Evolutionary conservation across 2,797 vertebrate genomes (phyloP).

Genomic region (Thunnus albacares): DNA sequence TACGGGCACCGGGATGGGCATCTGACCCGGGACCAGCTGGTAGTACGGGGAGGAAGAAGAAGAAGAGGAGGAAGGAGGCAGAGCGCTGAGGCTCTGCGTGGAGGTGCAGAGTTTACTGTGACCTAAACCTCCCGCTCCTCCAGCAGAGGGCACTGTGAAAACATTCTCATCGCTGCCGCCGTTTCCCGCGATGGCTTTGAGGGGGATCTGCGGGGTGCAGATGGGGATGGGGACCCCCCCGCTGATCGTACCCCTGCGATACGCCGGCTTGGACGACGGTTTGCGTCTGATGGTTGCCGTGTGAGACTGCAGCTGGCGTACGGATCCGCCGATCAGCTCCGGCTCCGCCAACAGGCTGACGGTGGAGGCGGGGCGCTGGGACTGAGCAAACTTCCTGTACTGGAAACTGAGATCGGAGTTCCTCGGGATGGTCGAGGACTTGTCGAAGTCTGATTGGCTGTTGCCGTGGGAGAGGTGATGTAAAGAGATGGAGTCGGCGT

Average conservation of each 20-base stretch:
- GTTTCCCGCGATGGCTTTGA: conserved; percentile 46
- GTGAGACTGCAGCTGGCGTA: conserved; percentile 76
- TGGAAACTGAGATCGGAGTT: conserved; percentile 89
- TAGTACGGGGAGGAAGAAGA: conserved; percentile 80
- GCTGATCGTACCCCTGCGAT: conserved; percentile 87
- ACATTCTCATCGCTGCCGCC: conserved; percentile 62
- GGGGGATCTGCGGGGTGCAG: conserved; percentile 85
- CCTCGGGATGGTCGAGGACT: conserved; percentile 89
- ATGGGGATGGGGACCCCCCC: conserved; percentile 89
- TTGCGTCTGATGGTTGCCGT: conserved; percentile 90
- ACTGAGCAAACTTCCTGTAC: conserved; percentile 87
- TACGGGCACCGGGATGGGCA: conserved; percentile 78
- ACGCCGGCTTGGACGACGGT: conserved; percentile 86
- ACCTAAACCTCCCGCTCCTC: conserved; percentile 59
- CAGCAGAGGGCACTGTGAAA: conserved; percentile 52
- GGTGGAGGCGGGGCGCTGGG: conserved; percentile 87
- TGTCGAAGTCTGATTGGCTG: conserved; percentile 87
- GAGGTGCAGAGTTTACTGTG: conserved; percentile 84
- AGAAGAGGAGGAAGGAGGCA: conserved; percentile 76
- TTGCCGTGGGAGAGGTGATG: conserved; percentile 76
- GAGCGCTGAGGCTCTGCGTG: conserved; percentile 86
- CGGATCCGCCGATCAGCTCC: conserved; percentile 62
- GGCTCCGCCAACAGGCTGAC: conserved; percentile 87
- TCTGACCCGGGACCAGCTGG: conserved; percentile 85
- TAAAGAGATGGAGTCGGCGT: conserved; percentile 84